A percentile compares a stretch with the other conserved stretches of the same genome.
phyloP scores from a whole-genome alignment of 2,113 vertebrate genomes.

The Seriola rivoliana region DNA sequence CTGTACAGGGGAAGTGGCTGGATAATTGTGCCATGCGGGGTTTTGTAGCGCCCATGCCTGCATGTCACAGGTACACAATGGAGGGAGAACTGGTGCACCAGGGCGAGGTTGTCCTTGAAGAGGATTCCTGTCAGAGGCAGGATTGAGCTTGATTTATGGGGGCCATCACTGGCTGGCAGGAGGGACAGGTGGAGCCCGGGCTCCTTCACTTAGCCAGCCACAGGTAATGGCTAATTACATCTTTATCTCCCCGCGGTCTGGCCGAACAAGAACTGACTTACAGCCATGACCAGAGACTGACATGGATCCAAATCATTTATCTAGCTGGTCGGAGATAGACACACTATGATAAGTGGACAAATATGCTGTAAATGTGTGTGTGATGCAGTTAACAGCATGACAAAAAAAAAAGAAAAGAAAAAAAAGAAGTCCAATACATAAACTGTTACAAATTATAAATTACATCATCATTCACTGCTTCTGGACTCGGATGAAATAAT shows the following conservation, averaged over 20 bases:
- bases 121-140: constrained; percentile 80
- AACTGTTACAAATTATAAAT: constrained; percentile 79
- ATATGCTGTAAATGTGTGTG: constrained; percentile 60
- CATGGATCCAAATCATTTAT: constrained; percentile 69
- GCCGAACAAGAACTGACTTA: constrained; percentile 66
- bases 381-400: constrained; percentile 74
- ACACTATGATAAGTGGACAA: constrained; percentile 58
- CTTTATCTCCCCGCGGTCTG: constrained; percentile 80
- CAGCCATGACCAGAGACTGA: constrained; percentile 60
- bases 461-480: constrained; percentile 75
- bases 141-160: constrained; percentile 85
- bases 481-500: constrained; percentile 64
- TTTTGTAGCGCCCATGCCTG: constrained; percentile 59
- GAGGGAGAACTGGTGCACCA: constrained; percentile 51
- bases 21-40: constrained; percentile 75
- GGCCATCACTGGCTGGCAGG: constrained; percentile 75
- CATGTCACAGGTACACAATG: constrained; percentile 62
- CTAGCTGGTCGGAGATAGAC: constrained; percentile 65
- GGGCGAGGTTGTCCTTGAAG: constrained; percentile 81
- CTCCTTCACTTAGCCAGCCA: constrained; percentile 78
- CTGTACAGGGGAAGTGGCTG: constrained; percentile 67
- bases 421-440: constrained; percentile 51
- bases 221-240: constrained; percentile 82
- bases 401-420: constrained; percentile 36
- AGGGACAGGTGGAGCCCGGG: constrained; percentile 72